Evolutionary conservation across 2,888 invertebrate species (phyloP).

Genomic region (Nycteola revayana): DNA sequence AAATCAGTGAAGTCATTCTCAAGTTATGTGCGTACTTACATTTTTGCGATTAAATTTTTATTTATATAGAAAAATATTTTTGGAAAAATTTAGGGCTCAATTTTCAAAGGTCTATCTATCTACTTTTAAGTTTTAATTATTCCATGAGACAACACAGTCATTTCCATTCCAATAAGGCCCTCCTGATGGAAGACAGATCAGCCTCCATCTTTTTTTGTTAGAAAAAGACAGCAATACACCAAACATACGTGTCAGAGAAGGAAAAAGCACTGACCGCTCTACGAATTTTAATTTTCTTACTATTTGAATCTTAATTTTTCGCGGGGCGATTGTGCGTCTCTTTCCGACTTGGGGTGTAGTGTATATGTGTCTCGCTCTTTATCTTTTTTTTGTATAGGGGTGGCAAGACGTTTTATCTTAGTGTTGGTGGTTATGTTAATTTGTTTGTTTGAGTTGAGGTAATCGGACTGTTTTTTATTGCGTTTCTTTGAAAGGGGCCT

Average conservation of each 20-base stretch:
- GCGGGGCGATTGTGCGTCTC: conserved; percentile 56
- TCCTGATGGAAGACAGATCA: conserved; percentile 58
- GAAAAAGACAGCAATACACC: conserved; percentile 34
- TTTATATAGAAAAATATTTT: too few relatives aligned
- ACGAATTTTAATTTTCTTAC: conserved; percentile 82
- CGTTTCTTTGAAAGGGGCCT: conserved; percentile 23
- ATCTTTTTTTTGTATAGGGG: conserved; percentile 50
- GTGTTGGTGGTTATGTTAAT: conserved; percentile 48
- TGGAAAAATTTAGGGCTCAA: too few relatives aligned
- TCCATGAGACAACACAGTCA: conserved; percentile 42
- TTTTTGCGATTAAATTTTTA: too few relatives aligned
- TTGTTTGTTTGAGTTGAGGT: conserved; percentile 46
- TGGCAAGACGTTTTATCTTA: conserved; percentile 37
- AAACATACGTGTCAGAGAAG: conserved; percentile 32
- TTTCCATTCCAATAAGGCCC: conserved; percentile 62
- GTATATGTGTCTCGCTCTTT: conserved; percentile 50
- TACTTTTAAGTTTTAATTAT: conserved; percentile 32
- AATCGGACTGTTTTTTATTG: conserved; percentile 39
- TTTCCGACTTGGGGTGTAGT: conserved; percentile 33
- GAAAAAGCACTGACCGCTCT: conserved; percentile 65
- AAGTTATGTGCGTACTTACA: too few relatives aligned
- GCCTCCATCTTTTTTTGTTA: conserved; percentile 56
- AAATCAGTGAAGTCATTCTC: too few relatives aligned
- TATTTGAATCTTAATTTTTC: conserved; percentile 82
- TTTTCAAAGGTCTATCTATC: conserved; percentile 22